Conservation (phyloP, 2,797 vertebrate species). For the Diplodus puntazzo region DNA sequence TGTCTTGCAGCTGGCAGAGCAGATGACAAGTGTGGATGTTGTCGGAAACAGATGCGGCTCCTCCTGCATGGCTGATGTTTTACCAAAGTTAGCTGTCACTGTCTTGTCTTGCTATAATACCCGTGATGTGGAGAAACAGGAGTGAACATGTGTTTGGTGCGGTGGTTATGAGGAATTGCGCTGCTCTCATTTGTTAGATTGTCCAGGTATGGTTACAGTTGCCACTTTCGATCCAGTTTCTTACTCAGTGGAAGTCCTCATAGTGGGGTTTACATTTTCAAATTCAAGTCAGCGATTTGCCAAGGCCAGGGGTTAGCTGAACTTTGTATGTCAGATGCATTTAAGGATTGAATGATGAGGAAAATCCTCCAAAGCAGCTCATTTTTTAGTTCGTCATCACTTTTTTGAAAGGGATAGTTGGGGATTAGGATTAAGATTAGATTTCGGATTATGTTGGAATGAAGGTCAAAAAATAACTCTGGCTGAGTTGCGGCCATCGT, state of each 20-base stretch:
- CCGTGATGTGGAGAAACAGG: background rate
- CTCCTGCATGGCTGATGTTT: conserved; percentile 31
- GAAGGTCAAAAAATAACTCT: conserved; percentile 14
- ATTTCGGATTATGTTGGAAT: conserved; percentile 31
- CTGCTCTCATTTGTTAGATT: conserved; percentile 13
- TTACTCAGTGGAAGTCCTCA: no score
- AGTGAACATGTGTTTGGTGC: conserved; percentile 3
- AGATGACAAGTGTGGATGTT: conserved; percentile 40
- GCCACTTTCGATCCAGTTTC: background rate
- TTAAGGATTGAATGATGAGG: background rate
- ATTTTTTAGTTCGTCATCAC: conserved; percentile 25
- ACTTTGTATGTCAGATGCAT: conserved; percentile 3
- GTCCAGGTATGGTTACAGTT: background rate
- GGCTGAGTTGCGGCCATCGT: background rate
- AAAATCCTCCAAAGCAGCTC: conserved; percentile 18
- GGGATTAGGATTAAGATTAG: conserved; percentile 58
- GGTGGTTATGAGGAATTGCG: background rate
- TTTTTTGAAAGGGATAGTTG: conserved; percentile 10
- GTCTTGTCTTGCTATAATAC: conserved; percentile 7
- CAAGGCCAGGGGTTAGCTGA: background rate
- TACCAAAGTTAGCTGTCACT: conserved; percentile 41
- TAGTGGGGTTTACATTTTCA: background rate
- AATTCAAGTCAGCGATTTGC: background rate
- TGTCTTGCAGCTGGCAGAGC: conserved; percentile 55
- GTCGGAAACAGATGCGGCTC: conserved; percentile 51